Evolutionary conservation across 2,113 vertebrate genomes (phyloP).

Genomic region (Litocranius walleri): DNA sequence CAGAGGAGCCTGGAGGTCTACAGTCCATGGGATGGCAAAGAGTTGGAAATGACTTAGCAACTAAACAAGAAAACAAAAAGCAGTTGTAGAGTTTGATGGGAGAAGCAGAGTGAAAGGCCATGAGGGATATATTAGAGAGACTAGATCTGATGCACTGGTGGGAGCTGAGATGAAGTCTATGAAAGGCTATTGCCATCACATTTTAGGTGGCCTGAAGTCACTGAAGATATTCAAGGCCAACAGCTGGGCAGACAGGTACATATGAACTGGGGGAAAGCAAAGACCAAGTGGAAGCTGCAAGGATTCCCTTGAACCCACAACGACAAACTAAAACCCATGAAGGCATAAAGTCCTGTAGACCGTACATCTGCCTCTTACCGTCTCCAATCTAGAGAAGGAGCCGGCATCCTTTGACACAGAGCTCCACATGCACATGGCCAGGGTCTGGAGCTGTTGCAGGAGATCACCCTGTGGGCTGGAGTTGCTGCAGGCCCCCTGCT

Average conservation of each 20-base stretch:
- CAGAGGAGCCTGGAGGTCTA: no score
- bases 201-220: background rate
- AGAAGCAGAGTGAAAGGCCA: background rate
- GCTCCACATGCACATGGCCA: rapidly evolving
- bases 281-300: background rate
- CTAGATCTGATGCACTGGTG: background rate
- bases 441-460: background rate
- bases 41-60: no score
- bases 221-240: background rate
- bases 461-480: background rate
- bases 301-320: background rate
- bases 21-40: no score
- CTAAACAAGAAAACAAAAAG: background rate
- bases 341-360: background rate
- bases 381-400: background rate
- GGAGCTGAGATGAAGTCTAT: background rate
- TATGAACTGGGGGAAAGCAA: background rate
- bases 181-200: background rate
- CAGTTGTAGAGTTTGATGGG: background rate
- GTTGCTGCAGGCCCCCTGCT: background rate
- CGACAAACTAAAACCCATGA: background rate
- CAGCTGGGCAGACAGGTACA: background rate
- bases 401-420: background rate
- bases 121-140: background rate
- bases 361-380: background rate